Evolutionary conservation across 2,113 vertebrate genomes (phyloP).

Genomic region (rat (Rattus norvegicus)): DNA sequence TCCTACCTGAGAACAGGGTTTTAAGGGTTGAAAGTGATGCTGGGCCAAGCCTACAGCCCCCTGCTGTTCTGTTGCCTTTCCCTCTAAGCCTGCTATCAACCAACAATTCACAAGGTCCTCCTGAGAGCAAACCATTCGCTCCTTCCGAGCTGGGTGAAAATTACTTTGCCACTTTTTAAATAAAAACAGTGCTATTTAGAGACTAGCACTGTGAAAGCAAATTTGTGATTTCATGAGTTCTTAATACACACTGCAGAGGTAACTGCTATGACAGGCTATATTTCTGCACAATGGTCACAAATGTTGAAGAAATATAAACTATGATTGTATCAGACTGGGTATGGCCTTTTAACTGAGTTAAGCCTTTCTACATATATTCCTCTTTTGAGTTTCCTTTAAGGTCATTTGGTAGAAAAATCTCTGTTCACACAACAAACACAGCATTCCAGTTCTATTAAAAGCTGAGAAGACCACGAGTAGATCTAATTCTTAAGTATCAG

Average conservation of each 20-base stretch:
- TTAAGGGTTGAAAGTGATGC: not conserved
- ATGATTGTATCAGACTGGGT: not conserved
- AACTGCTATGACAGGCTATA: not conserved
- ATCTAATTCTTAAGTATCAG: not conserved
- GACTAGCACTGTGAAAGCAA: not conserved
- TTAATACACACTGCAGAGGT: not conserved
- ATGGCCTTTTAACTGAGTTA: not conserved
- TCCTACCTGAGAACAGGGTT: not conserved
- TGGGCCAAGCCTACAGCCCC: not conserved
- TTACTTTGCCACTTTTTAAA: constrained; percentile 20
- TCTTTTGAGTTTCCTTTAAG: constrained; percentile 29
- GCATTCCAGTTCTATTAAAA: not conserved
- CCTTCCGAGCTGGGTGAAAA: not conserved
- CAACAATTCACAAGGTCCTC: not conserved
- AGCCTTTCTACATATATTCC: not conserved
- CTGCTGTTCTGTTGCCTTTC: not conserved
- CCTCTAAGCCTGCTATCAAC: not conserved
- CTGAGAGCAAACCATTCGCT: not conserved
- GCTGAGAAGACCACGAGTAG: not conserved
- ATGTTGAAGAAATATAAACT: not conserved
- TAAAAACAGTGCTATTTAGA: constrained; percentile 27
- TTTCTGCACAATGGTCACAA: constrained; percentile 14
- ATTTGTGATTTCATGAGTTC: not conserved
- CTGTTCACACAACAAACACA: not conserved
- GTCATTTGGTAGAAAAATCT: not conserved